Evolutionary conservation across 2,888 invertebrate species (phyloP).

Genomic region (Lymantria dispar): DNA sequence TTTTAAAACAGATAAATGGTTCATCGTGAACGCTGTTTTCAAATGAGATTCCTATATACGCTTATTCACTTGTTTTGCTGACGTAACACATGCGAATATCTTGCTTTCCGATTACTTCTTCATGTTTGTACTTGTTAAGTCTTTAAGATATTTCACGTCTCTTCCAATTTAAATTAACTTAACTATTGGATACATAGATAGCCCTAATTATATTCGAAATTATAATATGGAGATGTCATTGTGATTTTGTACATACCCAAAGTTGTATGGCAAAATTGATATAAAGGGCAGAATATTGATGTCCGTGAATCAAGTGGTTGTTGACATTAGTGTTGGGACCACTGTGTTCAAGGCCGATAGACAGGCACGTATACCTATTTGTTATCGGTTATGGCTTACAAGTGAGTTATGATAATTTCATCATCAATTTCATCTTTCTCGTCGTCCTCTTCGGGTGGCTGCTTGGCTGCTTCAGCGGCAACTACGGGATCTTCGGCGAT

Average conservation of each 20-base stretch:
- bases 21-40: no score
- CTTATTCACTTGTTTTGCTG: not conserved
- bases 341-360: constrained; percentile 3
- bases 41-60: no score
- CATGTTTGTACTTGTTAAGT: constrained; percentile 59
- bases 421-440: constrained; percentile 95
- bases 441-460: constrained; percentile 90
- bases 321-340: constrained; percentile 16
- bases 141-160: constrained; percentile 38
- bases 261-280: constrained; percentile 33
- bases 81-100: constrained; percentile 7
- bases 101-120: constrained; percentile 15
- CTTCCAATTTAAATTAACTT: constrained; percentile 40
- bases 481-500: constrained; percentile 85
- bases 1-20: not conserved
- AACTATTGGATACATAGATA: constrained; percentile 60
- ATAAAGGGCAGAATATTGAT: constrained; percentile 14
- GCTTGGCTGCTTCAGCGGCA: constrained; percentile 85
- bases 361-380: constrained; percentile 1
- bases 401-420: constrained; percentile 93
- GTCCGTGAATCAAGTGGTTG: constrained; percentile 3
- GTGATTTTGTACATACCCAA: constrained; percentile 36
- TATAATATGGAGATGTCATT: constrained; percentile 36
- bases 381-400: constrained; percentile 70
- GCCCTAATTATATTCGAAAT: constrained; percentile 55